Evolutionary conservation across 2,888 invertebrate species (phyloP).

Genomic region (Cantharis rufa): DNA sequence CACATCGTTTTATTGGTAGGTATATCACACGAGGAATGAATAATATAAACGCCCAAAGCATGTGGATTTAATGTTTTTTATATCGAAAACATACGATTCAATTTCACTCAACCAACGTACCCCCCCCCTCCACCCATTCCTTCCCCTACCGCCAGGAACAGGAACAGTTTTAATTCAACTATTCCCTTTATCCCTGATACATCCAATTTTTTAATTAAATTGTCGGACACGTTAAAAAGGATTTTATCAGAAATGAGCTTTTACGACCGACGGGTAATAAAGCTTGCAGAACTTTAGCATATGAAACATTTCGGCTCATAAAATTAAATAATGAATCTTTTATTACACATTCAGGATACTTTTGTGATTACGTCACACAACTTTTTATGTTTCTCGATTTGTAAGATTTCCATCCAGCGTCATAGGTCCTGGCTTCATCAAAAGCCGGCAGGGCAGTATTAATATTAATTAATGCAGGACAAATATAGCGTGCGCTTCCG

Average conservation of each 20-base stretch:
- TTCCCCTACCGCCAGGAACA: neutral
- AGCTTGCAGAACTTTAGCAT: neutral
- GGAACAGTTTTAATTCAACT: neutral
- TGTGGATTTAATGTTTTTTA: neutral
- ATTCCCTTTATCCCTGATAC: neutral
- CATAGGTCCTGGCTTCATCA: neutral
- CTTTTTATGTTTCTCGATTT: neutral
- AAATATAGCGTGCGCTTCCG: neutral
- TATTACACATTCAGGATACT: neutral
- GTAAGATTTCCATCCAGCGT: neutral
- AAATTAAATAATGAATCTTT: neutral
- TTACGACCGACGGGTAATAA: neutral
- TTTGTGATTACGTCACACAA: neutral
- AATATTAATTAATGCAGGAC: neutral
- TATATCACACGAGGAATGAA: neutral
- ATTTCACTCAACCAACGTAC: neutral
- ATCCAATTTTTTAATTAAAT: neutral
- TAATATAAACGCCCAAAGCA: neutral
- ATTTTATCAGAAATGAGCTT: neutral
- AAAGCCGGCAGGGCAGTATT: neutral
- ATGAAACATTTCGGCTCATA: neutral
- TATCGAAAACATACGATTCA: neutral
- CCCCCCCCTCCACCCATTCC: neutral
- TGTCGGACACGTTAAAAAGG: neutral
- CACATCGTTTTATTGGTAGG: neutral